Conservation (phyloP, 1,140 invertebrate genomes). For the Colletes latitarsis region DNA sequence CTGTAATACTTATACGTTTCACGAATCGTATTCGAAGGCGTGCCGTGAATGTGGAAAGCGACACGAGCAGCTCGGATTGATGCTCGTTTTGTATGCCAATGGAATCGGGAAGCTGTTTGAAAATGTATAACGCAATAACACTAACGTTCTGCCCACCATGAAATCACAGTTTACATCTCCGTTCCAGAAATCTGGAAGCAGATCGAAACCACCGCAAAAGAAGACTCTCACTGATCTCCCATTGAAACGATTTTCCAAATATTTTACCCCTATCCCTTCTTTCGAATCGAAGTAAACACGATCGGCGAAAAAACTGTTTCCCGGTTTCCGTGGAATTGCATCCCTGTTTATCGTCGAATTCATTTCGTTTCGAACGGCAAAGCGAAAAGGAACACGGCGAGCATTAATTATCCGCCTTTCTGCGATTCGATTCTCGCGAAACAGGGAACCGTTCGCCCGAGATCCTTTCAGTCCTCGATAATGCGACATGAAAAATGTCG, state of each 20-base stretch:
- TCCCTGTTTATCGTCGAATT: background rate
- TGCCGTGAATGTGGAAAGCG: slow-evolving; percentile 27
- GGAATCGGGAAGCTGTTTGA: slow-evolving; percentile 45
- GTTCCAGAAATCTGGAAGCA: slow-evolving; percentile 4
- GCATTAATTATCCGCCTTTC: background rate
- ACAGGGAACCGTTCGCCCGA: background rate
- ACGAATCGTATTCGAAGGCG: background rate
- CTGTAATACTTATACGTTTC: slow-evolving; percentile 42
- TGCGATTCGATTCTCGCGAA: background rate
- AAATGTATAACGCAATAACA: slow-evolving; percentile 62
- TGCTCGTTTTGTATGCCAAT: slow-evolving; percentile 42
- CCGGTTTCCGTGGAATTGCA: background rate
- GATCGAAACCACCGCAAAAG: no score
- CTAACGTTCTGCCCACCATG: slow-evolving; percentile 8
- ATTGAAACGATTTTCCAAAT: no score
- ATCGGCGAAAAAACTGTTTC: no score
- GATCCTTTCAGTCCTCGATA: background rate
- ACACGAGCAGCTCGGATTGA: slow-evolving; percentile 35
- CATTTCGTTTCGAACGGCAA: no score
- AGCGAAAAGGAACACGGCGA: background rate
- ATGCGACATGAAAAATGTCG: background rate
- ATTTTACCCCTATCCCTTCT: no score
- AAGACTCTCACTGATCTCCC: no score
- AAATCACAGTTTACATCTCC: slow-evolving; percentile 16
- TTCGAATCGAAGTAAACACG: no score